Evolutionary conservation across 2,113 vertebrate species (phyloP), one percentile per base, ranked within the genome.

Genomic region (Calypte anna): DNA sequence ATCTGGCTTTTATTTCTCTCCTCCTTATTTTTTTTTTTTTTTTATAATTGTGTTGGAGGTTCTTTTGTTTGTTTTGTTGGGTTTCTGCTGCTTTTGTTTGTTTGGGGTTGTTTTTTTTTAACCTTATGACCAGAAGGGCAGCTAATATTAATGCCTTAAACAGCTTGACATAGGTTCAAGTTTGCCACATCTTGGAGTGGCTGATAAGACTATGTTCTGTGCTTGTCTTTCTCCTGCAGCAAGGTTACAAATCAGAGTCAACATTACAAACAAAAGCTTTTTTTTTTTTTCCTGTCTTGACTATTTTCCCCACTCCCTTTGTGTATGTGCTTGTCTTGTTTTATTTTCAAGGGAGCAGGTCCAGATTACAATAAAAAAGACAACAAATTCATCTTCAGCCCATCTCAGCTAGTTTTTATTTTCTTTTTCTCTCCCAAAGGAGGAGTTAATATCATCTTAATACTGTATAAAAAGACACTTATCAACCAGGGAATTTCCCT

Each of bases 401-500:
- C 38, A 75, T 63, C 77, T 92, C 89, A 91, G 61, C 40, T 91
- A 81, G 63, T 77, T 96, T 94, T 93, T 77, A 79, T 86, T 95
- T 95, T 92, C 79, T 83, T 86, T 88, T 90, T 74, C 51, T 81
- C 23, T 90, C 91, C 92, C 94, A 81, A 91, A 94, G 48, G 61
- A 18, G 23, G 33, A 86, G 61, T 93, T 95, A 93, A 77, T 93
- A 81, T 88, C 57, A 75, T 91, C 80, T 91, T 93, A 93, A 96
- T 93, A 86, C 82, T 78, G 64, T n/a, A 91, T 93, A 90, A 96
- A 95, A 94, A 93, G 82, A 55, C 86, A 88, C 20, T 83, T 83
- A 53, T 88, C 82, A 81, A 1, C 86, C 18, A 48, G 92, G 94
- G 86, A 96, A 83, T 94, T 92, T 88, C 88, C 28, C 36, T 86